Conservation (phyloP, 2,113 vertebrate species). For the Sus scrofa region T2T-Sscrofa CM000821.6:25974001-25974500, state of each 20-base stretch:
- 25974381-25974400: too few relatives aligned
- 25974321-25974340: too few relatives aligned
- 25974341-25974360: too few relatives aligned
- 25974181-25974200: not conserved
- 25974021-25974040: not conserved
- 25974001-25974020: not conserved
- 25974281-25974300: not conserved
- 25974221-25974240: not conserved
- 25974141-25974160: not conserved
- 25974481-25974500: too few relatives aligned
- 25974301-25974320: not conserved
- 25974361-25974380: too few relatives aligned
- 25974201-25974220: not conserved
- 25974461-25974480: too few relatives aligned
- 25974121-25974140: not conserved
- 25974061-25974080: not conserved
- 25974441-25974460: too few relatives aligned
- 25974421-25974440: too few relatives aligned
- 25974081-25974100: not conserved
- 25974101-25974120: not conserved
- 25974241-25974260: not conserved
- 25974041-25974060: not conserved
- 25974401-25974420: too few relatives aligned
- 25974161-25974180: not conserved
- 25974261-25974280: not conserved